Evolutionary conservation across 2,113 vertebrate genomes (phyloP).

Genomic region (Electrona antarctica): DNA sequence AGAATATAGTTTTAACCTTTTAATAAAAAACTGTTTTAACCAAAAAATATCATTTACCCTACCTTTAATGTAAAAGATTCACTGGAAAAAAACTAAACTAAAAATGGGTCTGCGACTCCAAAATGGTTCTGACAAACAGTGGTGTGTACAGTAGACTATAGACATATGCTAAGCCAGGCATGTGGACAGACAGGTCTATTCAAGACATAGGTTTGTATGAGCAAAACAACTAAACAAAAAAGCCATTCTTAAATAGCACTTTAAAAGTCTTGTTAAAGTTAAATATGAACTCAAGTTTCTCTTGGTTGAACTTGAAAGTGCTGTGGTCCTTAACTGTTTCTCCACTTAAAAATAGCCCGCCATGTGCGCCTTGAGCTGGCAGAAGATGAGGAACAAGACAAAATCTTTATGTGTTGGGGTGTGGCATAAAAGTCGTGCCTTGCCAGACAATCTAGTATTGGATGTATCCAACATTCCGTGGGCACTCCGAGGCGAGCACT

Average conservation of each 20-base stretch:
- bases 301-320: constrained; percentile 9
- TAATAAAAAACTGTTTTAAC: no score
- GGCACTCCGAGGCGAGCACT: not conserved
- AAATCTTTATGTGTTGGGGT: not conserved
- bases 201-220: no score
- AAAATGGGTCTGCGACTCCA: no score
- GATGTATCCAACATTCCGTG: not conserved
- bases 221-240: not conserved
- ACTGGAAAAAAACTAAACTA: no score
- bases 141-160: no score
- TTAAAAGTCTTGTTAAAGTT: constrained; percentile 27
- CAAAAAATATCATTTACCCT: no score
- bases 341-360: not conserved
- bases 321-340: not conserved
- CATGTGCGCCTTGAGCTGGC: not conserved
- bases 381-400: constrained; percentile 1
- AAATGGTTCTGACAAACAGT: no score
- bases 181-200: no score
- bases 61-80: no score
- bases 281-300: constrained; percentile 23
- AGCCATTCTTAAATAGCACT: not conserved
- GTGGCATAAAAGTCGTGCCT: not conserved
- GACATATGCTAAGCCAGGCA: no score
- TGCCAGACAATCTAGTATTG: not conserved
- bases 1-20: no score